Evolutionary conservation across 2,797 vertebrate genomes (phyloP).

Genomic region (Holocentrus rufus): DNA sequence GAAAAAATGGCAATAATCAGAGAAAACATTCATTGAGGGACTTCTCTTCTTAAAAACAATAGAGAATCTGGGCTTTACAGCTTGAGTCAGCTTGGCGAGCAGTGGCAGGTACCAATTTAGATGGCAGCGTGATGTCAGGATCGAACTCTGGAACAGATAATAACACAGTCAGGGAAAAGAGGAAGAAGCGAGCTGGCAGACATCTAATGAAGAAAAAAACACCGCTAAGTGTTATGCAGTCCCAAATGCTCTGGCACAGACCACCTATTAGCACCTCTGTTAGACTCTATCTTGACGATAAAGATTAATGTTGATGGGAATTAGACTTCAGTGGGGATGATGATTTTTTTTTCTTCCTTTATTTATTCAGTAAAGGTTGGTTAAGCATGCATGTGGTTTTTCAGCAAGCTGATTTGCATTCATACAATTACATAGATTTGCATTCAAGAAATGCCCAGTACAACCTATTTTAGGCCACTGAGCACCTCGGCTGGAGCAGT

Average conservation of each 20-base stretch:
- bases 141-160: constrained; percentile 49
- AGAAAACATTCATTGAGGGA: constrained; percentile 9
- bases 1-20: constrained; percentile 6
- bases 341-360: constrained; percentile 63
- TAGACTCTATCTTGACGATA: constrained; percentile 47
- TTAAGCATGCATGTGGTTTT: constrained; percentile 15
- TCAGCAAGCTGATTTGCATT: constrained; percentile 13
- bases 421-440: constrained; percentile 39
- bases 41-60: constrained; percentile 27
- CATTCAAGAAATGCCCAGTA: constrained; percentile 33
- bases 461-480: neutral
- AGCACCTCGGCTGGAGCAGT: neutral
- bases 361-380: constrained; percentile 50
- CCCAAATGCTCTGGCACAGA: constrained; percentile 29
- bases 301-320: constrained; percentile 66
- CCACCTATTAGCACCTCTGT: constrained; percentile 41
- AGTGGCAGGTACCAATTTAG: constrained; percentile 73
- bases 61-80: constrained; percentile 27
- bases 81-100: constrained; percentile 26
- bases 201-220: constrained; percentile 25
- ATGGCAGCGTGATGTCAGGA: constrained; percentile 47
- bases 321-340: constrained; percentile 46
- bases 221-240: constrained; percentile 31
- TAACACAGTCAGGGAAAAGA: constrained; percentile 36
- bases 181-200: constrained; percentile 36